Base-by-base conservation (phyloP, 2,113 vertebrate species). In the Tenrec ecaudatus region DNA sequence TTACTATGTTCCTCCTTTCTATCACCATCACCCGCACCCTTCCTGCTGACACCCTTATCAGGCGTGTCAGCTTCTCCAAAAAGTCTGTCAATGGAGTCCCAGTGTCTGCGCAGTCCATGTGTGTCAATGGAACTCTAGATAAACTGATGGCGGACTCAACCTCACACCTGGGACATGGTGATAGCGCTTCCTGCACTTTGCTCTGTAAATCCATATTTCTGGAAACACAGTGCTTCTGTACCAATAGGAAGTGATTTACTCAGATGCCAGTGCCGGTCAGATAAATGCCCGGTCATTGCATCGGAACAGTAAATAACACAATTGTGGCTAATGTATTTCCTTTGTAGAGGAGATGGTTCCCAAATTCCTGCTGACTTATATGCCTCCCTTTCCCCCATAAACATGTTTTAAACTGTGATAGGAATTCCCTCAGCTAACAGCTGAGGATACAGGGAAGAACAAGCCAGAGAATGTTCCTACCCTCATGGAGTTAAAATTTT, bases 231-330 rank as follows among this genome's bases (percentile, higher is more conserved):
- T 23, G n/a, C 43, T 38, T 68, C 62, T 33, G 25, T 58, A 20
- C 43, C n/a, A 7, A 0, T 19, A 38, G 77, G 40, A 69, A 83
- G 75, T 90, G 47, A 53, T 53, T 53, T 19, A 93, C 91, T 84
- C 86, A 82, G 17, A 14, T 53, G 84, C 33, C 92, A 79, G 64
- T 66, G 64, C 84, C 89, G 58, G 85, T 60, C 43, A 43, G 38
- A 82, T 38, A 82, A 78, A 47, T 29, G n/a, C 8, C 38, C 23
- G 66, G 3, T 89, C 62, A 80, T 82, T 94, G 84, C 78, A 71
- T 19, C 87, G 11, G 69, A 23, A 53, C 47, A 58, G 31, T 12
- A 82, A 64, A n/a, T 7, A 69, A 38, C 4, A 88, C 87, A 91
- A 9, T 3, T 14, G 64, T 29, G 22, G 6, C 47, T 53, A 14